Evolutionary conservation across 1,140 invertebrate genomes (phyloP).

Genomic region (Lepidurus couesii): DNA sequence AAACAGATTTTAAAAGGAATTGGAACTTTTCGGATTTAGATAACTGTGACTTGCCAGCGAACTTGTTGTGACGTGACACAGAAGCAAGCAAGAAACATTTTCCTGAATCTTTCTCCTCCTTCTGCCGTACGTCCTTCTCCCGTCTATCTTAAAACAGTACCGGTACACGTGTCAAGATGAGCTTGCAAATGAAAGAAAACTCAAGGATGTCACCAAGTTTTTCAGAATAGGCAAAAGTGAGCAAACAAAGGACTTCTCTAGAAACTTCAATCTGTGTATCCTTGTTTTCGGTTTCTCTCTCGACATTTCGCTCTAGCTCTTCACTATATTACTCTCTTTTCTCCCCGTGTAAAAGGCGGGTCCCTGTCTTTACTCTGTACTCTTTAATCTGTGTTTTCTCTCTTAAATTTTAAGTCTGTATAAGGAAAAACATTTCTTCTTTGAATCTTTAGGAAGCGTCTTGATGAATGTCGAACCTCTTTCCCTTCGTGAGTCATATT

Average conservation of each 20-base stretch:
- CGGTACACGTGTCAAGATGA: constrained; percentile 8
- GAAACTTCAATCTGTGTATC: constrained; percentile 4
- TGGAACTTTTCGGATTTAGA: background rate
- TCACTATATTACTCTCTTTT: constrained; percentile 4
- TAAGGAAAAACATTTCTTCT: constrained; percentile 7
- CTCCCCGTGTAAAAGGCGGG: background rate
- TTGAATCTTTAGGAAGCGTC: background rate
- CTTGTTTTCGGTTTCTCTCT: constrained; percentile 12
- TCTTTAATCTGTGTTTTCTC: constrained; percentile 12
- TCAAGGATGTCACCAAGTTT: background rate
- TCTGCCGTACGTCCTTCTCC: background rate
- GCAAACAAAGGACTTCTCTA: background rate
- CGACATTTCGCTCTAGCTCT: constrained; percentile 21
- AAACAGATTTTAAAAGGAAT: background rate
- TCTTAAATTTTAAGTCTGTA: background rate
- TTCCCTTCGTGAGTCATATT: background rate
- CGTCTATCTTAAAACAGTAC: background rate
- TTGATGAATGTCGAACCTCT: background rate
- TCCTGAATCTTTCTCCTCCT: background rate
- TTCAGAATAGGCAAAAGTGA: constrained; percentile 18
- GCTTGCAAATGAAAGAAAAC: background rate
- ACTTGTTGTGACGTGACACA: background rate
- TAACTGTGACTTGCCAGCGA: background rate
- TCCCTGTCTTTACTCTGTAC: background rate
- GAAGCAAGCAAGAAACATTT: background rate